Conservation (phyloP, 2,113 vertebrate genomes). For the Myotis yumanensis region DNA sequence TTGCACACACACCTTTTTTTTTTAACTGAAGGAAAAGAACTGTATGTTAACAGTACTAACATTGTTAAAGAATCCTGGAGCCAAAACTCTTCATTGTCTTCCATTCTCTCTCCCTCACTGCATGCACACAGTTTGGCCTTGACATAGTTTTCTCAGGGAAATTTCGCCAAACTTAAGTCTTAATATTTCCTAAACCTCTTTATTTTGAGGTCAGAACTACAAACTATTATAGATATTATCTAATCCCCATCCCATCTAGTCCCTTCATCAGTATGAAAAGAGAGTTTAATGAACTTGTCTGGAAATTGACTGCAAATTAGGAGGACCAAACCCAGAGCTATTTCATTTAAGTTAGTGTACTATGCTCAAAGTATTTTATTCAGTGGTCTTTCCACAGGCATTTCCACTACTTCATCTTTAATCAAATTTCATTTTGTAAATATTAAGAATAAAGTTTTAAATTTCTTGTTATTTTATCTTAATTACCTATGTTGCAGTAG, state of each 20-base stretch:
- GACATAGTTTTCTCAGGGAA: neutral
- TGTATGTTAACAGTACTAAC: neutral
- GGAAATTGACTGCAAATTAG: neutral
- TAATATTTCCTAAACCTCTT: neutral
- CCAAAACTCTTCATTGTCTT: neutral
- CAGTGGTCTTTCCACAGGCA: neutral
- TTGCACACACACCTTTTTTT: neutral
- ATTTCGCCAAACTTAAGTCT: slow-evolving; percentile 13
- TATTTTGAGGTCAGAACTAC: slow-evolving; percentile 23
- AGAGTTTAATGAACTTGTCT: neutral
- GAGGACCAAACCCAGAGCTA: neutral
- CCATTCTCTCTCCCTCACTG: neutral
- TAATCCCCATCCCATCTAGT: neutral
- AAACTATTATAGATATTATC: neutral
- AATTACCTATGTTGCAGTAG: neutral
- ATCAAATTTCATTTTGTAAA: neutral
- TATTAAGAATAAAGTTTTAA: neutral
- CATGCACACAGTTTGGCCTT: neutral
- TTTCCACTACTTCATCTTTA: neutral
- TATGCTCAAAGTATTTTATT: neutral
- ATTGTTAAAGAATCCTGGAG: neutral
- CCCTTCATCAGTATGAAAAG: neutral
- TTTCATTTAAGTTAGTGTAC: neutral
- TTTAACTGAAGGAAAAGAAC: neutral
- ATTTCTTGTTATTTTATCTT: neutral